A percentile compares a stretch with the other conserved stretches of the same genome.
phyloP scores from a whole-genome alignment of 2,888 invertebrate species.

The Dascillus cervinus region DNA sequence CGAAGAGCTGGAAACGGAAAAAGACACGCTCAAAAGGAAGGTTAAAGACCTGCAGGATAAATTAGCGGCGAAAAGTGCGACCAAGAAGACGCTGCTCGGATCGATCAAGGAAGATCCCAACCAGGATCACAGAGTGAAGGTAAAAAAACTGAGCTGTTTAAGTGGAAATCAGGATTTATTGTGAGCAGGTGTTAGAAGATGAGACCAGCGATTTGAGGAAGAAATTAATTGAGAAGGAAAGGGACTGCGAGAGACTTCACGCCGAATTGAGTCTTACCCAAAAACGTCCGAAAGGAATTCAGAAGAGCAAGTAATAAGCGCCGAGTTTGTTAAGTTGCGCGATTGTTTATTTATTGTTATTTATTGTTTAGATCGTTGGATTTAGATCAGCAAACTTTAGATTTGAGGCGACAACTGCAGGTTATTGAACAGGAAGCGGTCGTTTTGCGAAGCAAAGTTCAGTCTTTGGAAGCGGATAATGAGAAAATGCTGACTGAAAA shows the following conservation, averaged over 20 bases:
- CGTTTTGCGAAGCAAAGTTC: conserved; percentile 59
- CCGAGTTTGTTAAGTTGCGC: too few relatives aligned
- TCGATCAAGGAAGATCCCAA: conserved; percentile 44
- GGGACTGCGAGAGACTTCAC: conserved; percentile 68
- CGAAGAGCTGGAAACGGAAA: conserved; percentile 75
- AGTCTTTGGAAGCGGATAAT: conserved; percentile 65
- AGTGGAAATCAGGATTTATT: too few relatives aligned
- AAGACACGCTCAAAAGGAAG: conserved; percentile 64
- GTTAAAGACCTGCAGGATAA: conserved; percentile 71
- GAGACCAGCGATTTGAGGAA: conserved; percentile 67
- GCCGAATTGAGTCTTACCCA: conserved; percentile 59
- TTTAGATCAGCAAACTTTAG: conserved; percentile 56
- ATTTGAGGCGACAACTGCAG: conserved; percentile 66
- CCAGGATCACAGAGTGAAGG: conserved; percentile 59
- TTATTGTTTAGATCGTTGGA: conserved; percentile 49
- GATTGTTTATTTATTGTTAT: too few relatives aligned
- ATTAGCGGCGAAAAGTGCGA: conserved; percentile 43
- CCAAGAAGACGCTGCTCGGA: conserved; percentile 23
- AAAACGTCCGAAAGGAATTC: conserved; percentile 51
- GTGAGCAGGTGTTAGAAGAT: conserved; percentile 55
- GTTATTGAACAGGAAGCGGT: conserved; percentile 70
- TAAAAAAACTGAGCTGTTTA: too few relatives aligned
- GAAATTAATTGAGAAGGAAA: conserved; percentile 74
- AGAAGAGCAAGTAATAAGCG: conserved; percentile 62
- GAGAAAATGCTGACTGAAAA: conserved; percentile 69